These are phyloP conservation scores for Paramisgurnus dabryanus DNA, from an alignment of 2,113 vertebrate species.

Conservation along the genomic window DNA sequence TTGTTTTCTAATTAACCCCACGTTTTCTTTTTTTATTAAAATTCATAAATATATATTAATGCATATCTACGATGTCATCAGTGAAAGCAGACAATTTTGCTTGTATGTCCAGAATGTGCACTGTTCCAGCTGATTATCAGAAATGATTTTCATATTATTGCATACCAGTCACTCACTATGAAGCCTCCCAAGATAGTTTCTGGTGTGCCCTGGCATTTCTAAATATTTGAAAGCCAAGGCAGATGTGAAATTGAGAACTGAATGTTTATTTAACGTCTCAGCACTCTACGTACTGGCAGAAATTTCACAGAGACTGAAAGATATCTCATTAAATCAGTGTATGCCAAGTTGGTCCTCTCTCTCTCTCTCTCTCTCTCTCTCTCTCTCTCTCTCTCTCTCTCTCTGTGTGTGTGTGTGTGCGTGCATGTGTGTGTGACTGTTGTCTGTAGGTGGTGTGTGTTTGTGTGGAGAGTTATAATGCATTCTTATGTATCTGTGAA, in stretches of 20 bases:
- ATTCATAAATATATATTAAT: no score
- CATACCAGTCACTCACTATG: conserved; percentile 32
- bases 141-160: conserved; percentile 45
- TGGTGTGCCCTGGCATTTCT: conserved; percentile 48
- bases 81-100: no score
- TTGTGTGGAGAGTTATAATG: background rate
- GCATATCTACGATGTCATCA: no score
- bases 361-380: background rate
- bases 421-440: background rate
- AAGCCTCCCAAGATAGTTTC: conserved; percentile 32
- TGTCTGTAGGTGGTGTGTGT: background rate
- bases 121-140: conserved; percentile 25
- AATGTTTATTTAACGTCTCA: conserved; percentile 54
- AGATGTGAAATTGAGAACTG: conserved; percentile 56
- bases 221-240: conserved; percentile 54
- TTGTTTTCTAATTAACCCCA: background rate
- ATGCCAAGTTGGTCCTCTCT: conserved; percentile 31
- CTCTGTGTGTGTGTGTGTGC: background rate
- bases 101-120: background rate
- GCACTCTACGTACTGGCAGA: conserved; percentile 42
- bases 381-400: background rate
- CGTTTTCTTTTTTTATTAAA: background rate
- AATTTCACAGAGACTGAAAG: conserved; percentile 48
- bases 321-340: conserved; percentile 56
- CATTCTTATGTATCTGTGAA: background rate